Base-by-base conservation (phyloP, 2,113 vertebrate species). In the Panurus biarmicus region DNA sequence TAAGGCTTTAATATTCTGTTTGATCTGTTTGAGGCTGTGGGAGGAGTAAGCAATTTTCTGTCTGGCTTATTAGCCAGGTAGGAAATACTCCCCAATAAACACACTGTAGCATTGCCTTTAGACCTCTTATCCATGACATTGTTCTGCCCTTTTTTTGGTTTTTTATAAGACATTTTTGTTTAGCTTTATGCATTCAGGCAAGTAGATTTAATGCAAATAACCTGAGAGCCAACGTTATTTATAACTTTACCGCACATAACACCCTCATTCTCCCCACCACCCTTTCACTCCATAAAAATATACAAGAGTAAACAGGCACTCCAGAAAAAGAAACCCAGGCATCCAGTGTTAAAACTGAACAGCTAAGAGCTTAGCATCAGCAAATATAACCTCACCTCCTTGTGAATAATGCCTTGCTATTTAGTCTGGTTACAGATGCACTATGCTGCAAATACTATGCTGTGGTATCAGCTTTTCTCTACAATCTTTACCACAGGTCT, bases 241-340 rank as follows among this genome's bases (percentile, higher is more conserved):
- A 89, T 96, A 95, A 91, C 60, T 56, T 83, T 40, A 82, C 81
- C 66, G 93, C 87, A 95, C 78, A 93, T 92, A 95, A 93, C 94
- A 95, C 94, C 89, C 94, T 96, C 90, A 91, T 95, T 96, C 81
- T 82, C 74, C 85, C 67, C 78, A 90, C 45, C 92, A 94, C 78
- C 33, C 66, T 87, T 95, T 90, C 90, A 90, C 45, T 90, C 87
- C 90, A 83, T 93, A 94, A 95, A 96, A 94, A 94, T 94, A 90
- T 5, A 80, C 67, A 85, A 80, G 74, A 96, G 87, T 93, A 91
- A 96, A 92, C 85, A 93, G 62, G 67, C 87, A 77, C 35, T 83
- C 87, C 81, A 66, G 73, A 91, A 93, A 96, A 95, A 85, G 93
- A 94, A 95, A 94, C 8, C 26, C 58, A 87, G 61, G 67, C 87